A percentile compares a stretch with the other conserved stretches of the same genome.
phyloP scores from a whole-genome alignment of 2,888 invertebrate species.

The Teleogryllus oceanicus region DNA sequence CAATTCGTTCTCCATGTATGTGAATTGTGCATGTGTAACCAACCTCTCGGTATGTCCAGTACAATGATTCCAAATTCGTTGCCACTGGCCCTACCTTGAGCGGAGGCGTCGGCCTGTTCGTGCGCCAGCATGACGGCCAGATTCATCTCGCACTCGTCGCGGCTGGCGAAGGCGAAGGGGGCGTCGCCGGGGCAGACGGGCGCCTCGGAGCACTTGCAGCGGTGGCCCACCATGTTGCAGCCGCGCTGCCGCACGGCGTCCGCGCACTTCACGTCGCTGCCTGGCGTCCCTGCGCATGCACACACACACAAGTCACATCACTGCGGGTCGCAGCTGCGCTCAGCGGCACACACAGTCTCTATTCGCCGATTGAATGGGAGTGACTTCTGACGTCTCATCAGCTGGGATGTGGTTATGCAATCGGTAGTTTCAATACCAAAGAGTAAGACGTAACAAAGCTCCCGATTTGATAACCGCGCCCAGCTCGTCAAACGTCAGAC shows the following conservation, averaged over 20 bases:
- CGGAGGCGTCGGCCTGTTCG: constrained; percentile 35
- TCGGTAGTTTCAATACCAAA: too few species aligned
- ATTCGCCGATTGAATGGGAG: too few species aligned
- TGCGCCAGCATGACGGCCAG: constrained; percentile 40
- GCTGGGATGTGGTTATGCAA: too few species aligned
- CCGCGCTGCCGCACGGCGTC: constrained; percentile 36
- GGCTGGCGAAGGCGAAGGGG: constrained; percentile 42
- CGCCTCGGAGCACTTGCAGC: constrained; percentile 42
- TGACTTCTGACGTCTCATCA: too few species aligned
- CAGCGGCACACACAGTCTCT: too few species aligned
- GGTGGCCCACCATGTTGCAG: constrained; percentile 41
- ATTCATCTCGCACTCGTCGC: constrained; percentile 43
- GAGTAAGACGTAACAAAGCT: too few species aligned
- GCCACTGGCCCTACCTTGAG: not conserved
- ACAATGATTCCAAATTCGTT: too few species aligned
- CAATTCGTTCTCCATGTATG: constrained; percentile 41
- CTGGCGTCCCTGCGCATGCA: constrained; percentile 30
- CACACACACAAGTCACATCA: not conserved
- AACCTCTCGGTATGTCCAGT: constrained; percentile 22
- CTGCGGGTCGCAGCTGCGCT: too few species aligned
- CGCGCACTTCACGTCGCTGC: constrained; percentile 32
- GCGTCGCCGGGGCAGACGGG: constrained; percentile 43
- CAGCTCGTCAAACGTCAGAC: too few species aligned
- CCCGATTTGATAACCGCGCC: too few species aligned
- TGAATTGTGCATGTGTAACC: constrained; percentile 31